A percentile compares a stretch with the other conserved stretches of the same genome.
Conservation (phyloP, 2,888 invertebrate genomes). For the Dorcus hopei region DNA sequence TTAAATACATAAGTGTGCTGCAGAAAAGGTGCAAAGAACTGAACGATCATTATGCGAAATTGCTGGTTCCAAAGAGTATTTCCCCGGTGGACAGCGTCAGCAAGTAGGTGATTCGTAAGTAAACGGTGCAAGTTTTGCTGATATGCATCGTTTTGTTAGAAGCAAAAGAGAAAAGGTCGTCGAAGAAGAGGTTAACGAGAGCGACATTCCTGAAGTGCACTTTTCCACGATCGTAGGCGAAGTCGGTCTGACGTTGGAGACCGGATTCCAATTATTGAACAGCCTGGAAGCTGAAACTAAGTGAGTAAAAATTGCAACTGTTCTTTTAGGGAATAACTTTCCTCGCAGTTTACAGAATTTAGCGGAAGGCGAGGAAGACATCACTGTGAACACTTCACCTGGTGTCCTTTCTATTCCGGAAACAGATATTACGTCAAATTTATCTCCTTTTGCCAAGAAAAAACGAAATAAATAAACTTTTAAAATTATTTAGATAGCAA, state of each 20-base stretch:
- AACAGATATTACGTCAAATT: slow-evolving; percentile 21
- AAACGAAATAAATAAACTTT: slow-evolving; percentile 30
- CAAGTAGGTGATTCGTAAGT: slow-evolving; percentile 27
- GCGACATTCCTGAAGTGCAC: slow-evolving; percentile 40
- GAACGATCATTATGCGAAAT: slow-evolving; percentile 34
- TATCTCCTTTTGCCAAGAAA: slow-evolving; percentile 32
- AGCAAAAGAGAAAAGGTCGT: slow-evolving; percentile 36
- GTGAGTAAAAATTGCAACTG: slow-evolving; percentile 20
- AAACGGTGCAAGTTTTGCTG: background rate
- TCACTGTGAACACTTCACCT: slow-evolving; percentile 28
- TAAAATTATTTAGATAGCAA: background rate
- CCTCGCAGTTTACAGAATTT: slow-evolving; percentile 30
- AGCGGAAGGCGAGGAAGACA: slow-evolving; percentile 31
- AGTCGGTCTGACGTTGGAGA: slow-evolving; percentile 36
- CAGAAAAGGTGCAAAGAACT: slow-evolving; percentile 39
- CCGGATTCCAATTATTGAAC: slow-evolving; percentile 41
- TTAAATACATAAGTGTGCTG: slow-evolving; percentile 42
- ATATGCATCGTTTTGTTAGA: slow-evolving; percentile 24
- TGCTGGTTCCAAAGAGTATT: slow-evolving; percentile 35
- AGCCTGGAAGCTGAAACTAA: slow-evolving; percentile 42
- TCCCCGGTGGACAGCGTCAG: slow-evolving; percentile 33
- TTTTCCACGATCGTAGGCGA: slow-evolving; percentile 38
- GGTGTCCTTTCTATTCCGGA: slow-evolving; percentile 27
- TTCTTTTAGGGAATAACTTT: background rate
- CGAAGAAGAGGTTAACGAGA: slow-evolving; percentile 35